Evolutionary conservation across 2,888 invertebrate species (phyloP).

Genomic region (Therioaphis trifolii): DNA sequence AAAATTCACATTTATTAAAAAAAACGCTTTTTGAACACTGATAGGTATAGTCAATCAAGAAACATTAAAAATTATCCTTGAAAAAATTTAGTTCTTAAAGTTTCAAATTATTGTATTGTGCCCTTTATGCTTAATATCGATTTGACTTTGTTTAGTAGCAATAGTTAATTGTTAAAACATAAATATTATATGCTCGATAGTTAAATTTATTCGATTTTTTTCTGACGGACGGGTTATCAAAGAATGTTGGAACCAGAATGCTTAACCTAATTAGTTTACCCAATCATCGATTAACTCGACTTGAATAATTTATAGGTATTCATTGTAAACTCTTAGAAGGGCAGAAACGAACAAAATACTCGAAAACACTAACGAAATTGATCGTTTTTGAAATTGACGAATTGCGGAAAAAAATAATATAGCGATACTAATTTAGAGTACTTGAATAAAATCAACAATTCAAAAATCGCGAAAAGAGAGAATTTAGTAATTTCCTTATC

Average conservation of each 20-base stretch:
- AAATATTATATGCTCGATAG: neutral
- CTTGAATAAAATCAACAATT: neutral
- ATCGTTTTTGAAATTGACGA: neutral
- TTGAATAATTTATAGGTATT: neutral
- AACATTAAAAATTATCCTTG: slow-evolving; percentile 26
- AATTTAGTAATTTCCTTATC: neutral
- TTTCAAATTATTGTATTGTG: slow-evolving; percentile 6
- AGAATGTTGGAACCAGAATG: no score
- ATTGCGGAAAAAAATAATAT: neutral
- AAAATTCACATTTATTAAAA: neutral
- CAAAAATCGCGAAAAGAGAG: neutral
- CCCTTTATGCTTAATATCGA: no score
- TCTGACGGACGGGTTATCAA: neutral
- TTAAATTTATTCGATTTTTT: neutral
- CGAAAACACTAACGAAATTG: neutral
- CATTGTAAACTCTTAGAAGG: neutral
- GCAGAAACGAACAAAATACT: neutral
- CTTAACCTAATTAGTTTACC: neutral
- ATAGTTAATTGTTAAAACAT: slow-evolving; percentile 9
- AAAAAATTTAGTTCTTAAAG: neutral
- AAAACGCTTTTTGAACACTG: neutral
- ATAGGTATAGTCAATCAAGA: neutral
- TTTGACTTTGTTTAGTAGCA: neutral
- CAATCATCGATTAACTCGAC: neutral
- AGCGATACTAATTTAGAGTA: no score